Percentiles rank a stretch among this genome's conserved stretches.
Conservation (phyloP, 2,113 vertebrate genomes). For the Corythoichthys haematopterus region DNA sequence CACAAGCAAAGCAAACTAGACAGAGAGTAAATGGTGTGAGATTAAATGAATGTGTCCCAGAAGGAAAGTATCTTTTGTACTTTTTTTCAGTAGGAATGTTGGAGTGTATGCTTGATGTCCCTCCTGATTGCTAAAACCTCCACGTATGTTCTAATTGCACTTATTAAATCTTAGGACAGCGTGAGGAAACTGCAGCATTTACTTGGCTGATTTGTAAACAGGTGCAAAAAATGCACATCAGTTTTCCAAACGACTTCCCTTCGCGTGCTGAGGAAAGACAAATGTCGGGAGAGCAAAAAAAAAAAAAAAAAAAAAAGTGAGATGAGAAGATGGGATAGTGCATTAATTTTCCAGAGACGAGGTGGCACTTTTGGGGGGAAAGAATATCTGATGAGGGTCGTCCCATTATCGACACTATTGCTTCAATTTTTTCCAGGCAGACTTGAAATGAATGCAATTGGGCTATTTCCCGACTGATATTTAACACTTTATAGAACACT, state of each 20-base stretch:
- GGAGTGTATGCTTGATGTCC: slow-evolving; percentile 55
- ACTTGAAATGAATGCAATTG: neutral
- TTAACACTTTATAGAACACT: too few relatives aligned
- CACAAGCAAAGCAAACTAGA: neutral
- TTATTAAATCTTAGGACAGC: slow-evolving; percentile 56
- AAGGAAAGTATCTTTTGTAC: neutral
- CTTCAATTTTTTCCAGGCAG: neutral
- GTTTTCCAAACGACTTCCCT: slow-evolving; percentile 65
- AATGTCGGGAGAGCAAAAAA: neutral
- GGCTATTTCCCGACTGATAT: neutral
- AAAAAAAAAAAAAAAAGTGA: neutral
- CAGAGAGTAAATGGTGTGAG: neutral
- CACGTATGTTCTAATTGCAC: slow-evolving; percentile 73
- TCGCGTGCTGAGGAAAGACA: slow-evolving; percentile 32
- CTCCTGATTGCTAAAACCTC: slow-evolving; percentile 33
- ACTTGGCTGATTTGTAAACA: slow-evolving; percentile 75
- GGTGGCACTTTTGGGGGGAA: neutral
- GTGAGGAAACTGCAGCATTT: slow-evolving; percentile 72
- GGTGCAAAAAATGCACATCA: slow-evolving; percentile 61
- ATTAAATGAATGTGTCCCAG: neutral
- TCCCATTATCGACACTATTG: neutral
- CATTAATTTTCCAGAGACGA: neutral
- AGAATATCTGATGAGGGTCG: neutral
- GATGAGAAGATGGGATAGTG: neutral
- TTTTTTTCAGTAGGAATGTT: slow-evolving; percentile 63